Base-by-base conservation (phyloP, 2,888 invertebrate species). In the Acleris holmiana region DNA sequence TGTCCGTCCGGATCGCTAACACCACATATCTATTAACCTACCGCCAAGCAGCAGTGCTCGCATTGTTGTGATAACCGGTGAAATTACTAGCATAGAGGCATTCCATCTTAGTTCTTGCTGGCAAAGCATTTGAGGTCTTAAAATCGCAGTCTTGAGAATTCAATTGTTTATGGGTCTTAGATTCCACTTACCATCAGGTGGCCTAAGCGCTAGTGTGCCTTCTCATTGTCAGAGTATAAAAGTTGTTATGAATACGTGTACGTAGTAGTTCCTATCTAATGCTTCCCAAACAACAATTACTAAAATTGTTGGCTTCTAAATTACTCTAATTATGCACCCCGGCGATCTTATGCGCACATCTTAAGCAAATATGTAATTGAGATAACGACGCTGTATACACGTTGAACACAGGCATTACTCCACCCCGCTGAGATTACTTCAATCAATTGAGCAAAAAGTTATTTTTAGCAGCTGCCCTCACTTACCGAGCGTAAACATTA, bases 311-410 rank as follows among this genome's bases (percentile, higher is more conserved):
- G 7, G 47, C 46, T 63, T 57, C 47, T 41, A 29, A 53, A 47
- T 53, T 58, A 53, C 64, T 18, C 47, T 53, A 53, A 64, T 53
- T 64, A 61, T 13, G 13, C 18, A 15, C 46, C 35, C 17, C 18
- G 17, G 40, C 48, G 47, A 58, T 58, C 53, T 63, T 63, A 41
- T 51, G 51, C 58, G 57, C 58, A 58, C 48, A 58, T 64, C 64
- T 64, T 58, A 54, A 64, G 50, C 53, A 64, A 64, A 58, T 64
- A 58, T 25, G 29, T 58, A 58, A 64, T 64, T 58, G 58, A 53
- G 53, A 48, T 58, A 64, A 64, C 58, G 41, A 64, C 58, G 40
- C 51, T 19, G 47, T 53, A 51, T 53, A 13, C 8, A 25, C 10
- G 21, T 21, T 58, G 48, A 58, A 25, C 19, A 64, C 64, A 41